Conservation (phyloP, 2,797 vertebrate species). For the Dendrocincla tyrannina region DNA sequence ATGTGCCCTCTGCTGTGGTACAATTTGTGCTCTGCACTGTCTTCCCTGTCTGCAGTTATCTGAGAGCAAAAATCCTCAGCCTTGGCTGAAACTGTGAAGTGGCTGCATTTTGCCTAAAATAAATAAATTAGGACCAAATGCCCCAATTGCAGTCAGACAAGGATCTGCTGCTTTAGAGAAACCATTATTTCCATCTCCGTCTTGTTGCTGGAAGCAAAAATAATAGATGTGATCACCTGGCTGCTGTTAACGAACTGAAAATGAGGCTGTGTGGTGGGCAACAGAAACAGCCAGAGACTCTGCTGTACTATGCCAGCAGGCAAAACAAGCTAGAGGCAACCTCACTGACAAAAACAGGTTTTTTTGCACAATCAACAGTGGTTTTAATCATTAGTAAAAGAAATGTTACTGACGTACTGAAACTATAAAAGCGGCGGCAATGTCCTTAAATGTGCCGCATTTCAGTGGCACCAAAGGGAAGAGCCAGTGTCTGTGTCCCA, state of each 20-base stretch:
- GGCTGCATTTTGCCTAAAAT: background rate
- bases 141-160: background rate
- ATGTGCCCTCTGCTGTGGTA: background rate
- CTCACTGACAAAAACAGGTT: background rate
- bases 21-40: background rate
- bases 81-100: background rate
- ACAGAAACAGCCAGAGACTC: background rate
- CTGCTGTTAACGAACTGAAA: background rate
- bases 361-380: background rate
- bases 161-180: background rate
- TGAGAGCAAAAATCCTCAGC: background rate
- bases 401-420: background rate
- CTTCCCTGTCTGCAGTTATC: background rate
- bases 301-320: background rate
- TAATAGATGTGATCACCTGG: background rate
- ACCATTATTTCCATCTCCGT: background rate
- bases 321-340: background rate
- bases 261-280: background rate
- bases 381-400: background rate
- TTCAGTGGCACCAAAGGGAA: background rate
- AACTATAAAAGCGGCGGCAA: background rate
- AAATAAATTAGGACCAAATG: background rate
- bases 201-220: background rate
- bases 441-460: background rate
- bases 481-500: background rate